Conservation (phyloP, 2,113 vertebrate species). For the Andinoacara biseriatus region DNA sequence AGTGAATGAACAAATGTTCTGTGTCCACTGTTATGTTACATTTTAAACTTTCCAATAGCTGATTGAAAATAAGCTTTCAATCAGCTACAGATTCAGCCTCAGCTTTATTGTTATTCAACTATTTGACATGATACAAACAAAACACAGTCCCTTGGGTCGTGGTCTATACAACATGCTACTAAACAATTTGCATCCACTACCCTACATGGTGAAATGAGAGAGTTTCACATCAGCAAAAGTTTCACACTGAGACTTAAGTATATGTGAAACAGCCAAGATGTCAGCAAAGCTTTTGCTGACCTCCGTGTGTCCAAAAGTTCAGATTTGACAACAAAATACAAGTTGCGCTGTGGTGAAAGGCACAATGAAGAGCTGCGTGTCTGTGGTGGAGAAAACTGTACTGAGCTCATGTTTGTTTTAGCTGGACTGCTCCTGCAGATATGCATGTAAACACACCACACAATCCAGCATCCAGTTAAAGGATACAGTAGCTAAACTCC, state of each 20-base stretch:
- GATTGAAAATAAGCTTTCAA: too few species aligned
- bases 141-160: too few species aligned
- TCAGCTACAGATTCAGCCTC: too few species aligned
- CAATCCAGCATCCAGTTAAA: background rate
- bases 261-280: background rate
- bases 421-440: background rate
- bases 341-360: background rate
- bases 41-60: too few species aligned
- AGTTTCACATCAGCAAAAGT: background rate
- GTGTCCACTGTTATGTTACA: too few species aligned
- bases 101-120: too few species aligned
- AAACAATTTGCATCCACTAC: too few species aligned
- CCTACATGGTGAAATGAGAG: too few species aligned
- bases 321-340: slow-evolving; percentile 31
- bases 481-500: slow-evolving; percentile 54
- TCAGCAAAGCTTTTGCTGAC: background rate
- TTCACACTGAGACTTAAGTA: background rate
- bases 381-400: background rate
- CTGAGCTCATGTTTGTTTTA: background rate
- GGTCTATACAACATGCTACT: too few species aligned
- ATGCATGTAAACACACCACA: background rate
- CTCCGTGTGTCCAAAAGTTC: background rate
- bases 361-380: background rate
- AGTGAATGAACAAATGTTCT: background rate
- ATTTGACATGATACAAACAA: too few species aligned